Conservation (phyloP, 2,797 vertebrate genomes). For the Sebastes kiyomatsui region DNA sequence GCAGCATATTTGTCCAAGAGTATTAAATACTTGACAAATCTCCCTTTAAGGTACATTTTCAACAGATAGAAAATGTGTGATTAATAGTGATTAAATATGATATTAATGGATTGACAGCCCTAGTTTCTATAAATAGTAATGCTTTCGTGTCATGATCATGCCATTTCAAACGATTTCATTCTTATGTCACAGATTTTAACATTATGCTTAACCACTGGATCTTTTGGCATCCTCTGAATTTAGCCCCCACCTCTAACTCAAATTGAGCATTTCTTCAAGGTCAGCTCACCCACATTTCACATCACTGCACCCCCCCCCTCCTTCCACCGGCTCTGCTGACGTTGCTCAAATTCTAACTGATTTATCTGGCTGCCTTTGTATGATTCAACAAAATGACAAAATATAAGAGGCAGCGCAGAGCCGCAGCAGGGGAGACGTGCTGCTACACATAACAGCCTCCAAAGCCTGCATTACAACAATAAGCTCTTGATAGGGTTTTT, state of each 20-base stretch:
- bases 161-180: neutral
- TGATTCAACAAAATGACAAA: conserved; percentile 63
- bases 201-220: neutral
- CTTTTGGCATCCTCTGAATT: conserved; percentile 25
- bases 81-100: too few species aligned
- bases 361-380: conserved; percentile 60
- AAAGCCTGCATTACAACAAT: conserved; percentile 13
- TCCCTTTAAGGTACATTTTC: neutral
- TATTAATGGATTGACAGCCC: neutral
- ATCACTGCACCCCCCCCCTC: conserved; percentile 1
- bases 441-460: conserved; percentile 4
- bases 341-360: conserved; percentile 57
- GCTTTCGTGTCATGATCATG: neutral
- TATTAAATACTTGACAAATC: neutral
- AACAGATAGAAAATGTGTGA: rapidly evolving
- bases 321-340: conserved; percentile 51
- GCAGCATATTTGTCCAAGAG: too few species aligned
- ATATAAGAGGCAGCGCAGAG: conserved; percentile 12
- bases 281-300: conserved; percentile 53
- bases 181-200: neutral
- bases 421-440: neutral
- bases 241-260: conserved; percentile 23
- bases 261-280: conserved; percentile 65
- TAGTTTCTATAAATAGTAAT: neutral
- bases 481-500: neutral